These are phyloP conservation scores for Synanceia verrucosa DNA, from an alignment of 2,797 vertebrate species.

Conservation along the genomic window DNA sequence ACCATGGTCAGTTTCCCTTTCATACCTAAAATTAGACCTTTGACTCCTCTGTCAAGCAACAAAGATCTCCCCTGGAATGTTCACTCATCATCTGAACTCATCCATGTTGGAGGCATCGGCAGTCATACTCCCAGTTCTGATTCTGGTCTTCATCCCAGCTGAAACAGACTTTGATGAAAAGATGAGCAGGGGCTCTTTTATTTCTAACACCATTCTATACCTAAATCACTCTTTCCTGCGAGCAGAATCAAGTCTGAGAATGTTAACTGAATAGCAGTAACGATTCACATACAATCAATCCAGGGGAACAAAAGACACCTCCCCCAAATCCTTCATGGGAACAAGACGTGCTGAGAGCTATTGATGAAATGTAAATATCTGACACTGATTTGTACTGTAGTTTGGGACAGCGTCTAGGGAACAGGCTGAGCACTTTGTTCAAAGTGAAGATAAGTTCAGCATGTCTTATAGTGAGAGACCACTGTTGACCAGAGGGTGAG, in stretches of 20 bases:
- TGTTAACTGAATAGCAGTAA: background rate
- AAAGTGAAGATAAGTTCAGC: background rate
- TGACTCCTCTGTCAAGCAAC: conserved; percentile 34
- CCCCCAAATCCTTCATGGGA: background rate
- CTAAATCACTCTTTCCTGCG: background rate
- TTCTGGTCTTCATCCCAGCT: conserved; percentile 8
- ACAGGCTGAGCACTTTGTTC: background rate
- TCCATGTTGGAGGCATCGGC: conserved; percentile 11
- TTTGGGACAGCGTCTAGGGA: background rate
- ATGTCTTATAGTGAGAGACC: background rate
- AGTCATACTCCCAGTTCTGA: conserved; percentile 2
- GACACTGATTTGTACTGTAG: background rate
- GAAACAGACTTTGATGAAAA: conserved; percentile 36
- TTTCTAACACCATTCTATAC: background rate
- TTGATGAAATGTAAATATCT: conserved; percentile 10
- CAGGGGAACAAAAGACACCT: background rate
- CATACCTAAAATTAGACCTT: conserved; percentile 42
- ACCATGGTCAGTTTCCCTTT: conserved; percentile 31
- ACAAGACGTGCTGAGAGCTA: background rate
- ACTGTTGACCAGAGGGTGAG: background rate
- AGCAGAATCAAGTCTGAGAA: background rate
- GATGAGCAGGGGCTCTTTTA: background rate
- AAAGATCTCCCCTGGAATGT: conserved; percentile 38
- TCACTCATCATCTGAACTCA: conserved; percentile 31
- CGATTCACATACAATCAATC: background rate